Evolutionary conservation across 2,797 vertebrate genomes (phyloP), one percentile per base, ranked within the genome.

Genomic region (Craterocephalus amniculus): DNA sequence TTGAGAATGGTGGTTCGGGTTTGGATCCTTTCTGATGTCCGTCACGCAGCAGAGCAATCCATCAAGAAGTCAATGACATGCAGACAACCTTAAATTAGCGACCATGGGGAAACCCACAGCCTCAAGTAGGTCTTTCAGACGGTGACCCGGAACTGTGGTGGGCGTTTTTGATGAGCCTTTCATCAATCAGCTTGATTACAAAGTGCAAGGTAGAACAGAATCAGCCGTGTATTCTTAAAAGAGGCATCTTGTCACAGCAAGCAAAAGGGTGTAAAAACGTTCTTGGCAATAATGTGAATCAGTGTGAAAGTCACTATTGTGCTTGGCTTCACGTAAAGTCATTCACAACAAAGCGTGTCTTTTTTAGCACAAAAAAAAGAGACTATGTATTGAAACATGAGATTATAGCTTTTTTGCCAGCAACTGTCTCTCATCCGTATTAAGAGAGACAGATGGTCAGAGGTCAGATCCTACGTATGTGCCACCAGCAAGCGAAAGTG

Each of bases 1-100:
- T 71, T 65, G 76, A 87, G 82, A 80, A 83, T 69, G 73, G 59
- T 76, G 58, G 74, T 83, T 70, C 75, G 59, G 66, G 77, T 86
- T 74, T 76, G 78, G 87, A 81, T 74, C 73, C 83, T 80, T 88
- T 79, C 82, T 87, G 58, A 71, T 78, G 79, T 88, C 72, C 78
- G 91, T 91, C 94, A 95, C 92, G 92, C 77, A 88, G 81, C 80
- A 84, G 81, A 83, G 85, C 89, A 80, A 83, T 95, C 88, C 86
- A 94, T 95, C 94, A 94, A 62, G 59, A 31, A 82, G 71, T 78
- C 79, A 68, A 35, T 90, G 92, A 91, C 92, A 88, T 36, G 56
- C 10, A 40, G 81, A 85, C 80, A 76, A 85, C 88, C 91, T 93
- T 88, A 89, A 91, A 90, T 91, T 89, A 81, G 77, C 88, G 82